Percentiles rank a stretch among this genome's conserved stretches.
These are phyloP conservation scores for Poecilia picta DNA, from an alignment of 2,797 vertebrate genomes.

Conservation along the genomic window DNA sequence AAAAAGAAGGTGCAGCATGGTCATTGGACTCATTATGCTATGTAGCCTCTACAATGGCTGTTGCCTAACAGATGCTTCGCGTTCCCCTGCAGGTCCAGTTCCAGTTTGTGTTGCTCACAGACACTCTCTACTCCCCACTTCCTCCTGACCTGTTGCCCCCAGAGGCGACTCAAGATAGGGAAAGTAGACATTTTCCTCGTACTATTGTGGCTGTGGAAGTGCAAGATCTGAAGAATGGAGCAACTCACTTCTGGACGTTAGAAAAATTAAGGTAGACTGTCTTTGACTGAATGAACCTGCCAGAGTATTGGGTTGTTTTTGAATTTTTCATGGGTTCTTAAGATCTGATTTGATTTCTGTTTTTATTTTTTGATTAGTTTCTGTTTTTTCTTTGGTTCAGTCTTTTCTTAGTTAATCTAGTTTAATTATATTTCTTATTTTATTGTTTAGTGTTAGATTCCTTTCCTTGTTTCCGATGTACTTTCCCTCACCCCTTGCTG, in stretches of 20 bases:
- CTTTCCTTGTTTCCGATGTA: too few species aligned
- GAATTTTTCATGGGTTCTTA: background rate
- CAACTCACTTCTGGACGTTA: slow-evolving; percentile 97
- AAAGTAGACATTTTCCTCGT: slow-evolving; percentile 90
- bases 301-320: background rate
- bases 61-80: background rate
- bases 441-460: too few species aligned
- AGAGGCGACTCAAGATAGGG: slow-evolving; percentile 86
- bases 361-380: too few species aligned
- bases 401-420: too few species aligned
- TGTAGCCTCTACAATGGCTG: background rate
- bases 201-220: slow-evolving; percentile 97
- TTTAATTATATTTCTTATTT: too few species aligned
- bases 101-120: slow-evolving; percentile 96
- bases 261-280: slow-evolving; percentile 91
- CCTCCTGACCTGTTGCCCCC: slow-evolving; percentile 91
- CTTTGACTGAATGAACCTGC: background rate
- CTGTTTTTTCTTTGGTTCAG: too few species aligned
- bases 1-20: slow-evolving; percentile 90
- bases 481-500: too few species aligned
- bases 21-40: background rate
- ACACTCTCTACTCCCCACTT: slow-evolving; percentile 95
- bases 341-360: too few species aligned
- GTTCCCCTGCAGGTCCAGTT: slow-evolving; percentile 90
- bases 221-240: slow-evolving; percentile 97